Evolutionary conservation across 2,888 invertebrate genomes (phyloP), one percentile per base, ranked within the genome.

Genomic region (Coelopa pilipes): DNA sequence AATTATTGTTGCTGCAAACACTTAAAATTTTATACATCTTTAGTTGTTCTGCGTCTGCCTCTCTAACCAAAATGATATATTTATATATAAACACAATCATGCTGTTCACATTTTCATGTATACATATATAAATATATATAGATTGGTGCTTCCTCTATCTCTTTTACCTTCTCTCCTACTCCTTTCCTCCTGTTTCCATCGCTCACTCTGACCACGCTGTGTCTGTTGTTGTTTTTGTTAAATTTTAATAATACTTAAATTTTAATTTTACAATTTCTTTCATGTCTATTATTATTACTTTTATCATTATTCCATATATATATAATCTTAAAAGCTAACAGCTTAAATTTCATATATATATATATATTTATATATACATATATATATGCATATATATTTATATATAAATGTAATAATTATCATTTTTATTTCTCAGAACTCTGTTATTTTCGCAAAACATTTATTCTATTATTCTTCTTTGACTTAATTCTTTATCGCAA

Each of bases 241-340:
- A 70, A 73, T 76, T 19, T 59, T 60, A 67, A 72, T 76, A 73
- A 74, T 72, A 70, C 73, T 75, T 72, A 71, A 75, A 68, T 47
- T 70, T 65, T 65, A 67, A 67, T 68, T 71, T 67, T 71, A 62
- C 59, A 71, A 71, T 53, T 34, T 66, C 60, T 70, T 24, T 24
- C 80, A 78, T 79, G 76, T 78, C 71, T 78, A 76, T 75, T 78
- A 75, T 76, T 76, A 78, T 80, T 75, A 76, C 77, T 75, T 70
- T 77, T 65, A 17, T 74, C 69, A 68, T 79, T 78, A 74, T 77
- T 78, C 71, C 63, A 70, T 47, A 21, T 59, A 45, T 69, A 59
- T 69, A 69, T 69, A 57, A 34, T 70, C 70, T 70, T 70, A 70
- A 62, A 62, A 70, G 62, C 70, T 70, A 70, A 70, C 60, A 70